Evolutionary conservation across 2,113 vertebrate genomes (phyloP).

Genomic region (Pedionomus torquatus): DNA sequence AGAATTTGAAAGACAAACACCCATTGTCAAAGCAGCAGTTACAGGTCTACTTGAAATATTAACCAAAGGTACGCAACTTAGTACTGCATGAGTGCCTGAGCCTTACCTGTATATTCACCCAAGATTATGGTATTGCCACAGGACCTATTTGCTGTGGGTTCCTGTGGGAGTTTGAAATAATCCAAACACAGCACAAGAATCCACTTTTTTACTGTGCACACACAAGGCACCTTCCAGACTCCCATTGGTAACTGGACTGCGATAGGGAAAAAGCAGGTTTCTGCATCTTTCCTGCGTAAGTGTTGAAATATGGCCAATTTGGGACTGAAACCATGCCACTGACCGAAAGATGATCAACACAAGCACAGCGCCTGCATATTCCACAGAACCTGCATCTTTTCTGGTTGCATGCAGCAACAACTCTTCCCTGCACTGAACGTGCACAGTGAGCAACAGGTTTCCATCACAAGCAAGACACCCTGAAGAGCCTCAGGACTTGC

Average conservation of each 20-base stretch:
- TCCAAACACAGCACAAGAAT: fast-evolving
- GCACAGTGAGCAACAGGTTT: too few species aligned
- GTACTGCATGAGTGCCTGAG: neutral
- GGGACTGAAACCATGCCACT: too few species aligned
- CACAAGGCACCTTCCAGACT: fast-evolving
- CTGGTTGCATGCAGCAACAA: fast-evolving
- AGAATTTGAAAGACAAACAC: neutral
- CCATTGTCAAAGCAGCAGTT: neutral
- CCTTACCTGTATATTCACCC: fast-evolving
- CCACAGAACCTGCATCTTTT: neutral
- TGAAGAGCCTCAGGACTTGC: neutral
- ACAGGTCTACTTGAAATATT: neutral
- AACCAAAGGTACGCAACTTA: neutral
- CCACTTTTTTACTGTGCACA: fast-evolving
- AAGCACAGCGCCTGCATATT: neutral
- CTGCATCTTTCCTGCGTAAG: neutral
- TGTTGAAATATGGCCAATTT: fast-evolving
- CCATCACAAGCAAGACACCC: neutral
- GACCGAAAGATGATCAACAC: fast-evolving
- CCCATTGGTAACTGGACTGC: fast-evolving
- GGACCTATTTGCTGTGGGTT: neutral
- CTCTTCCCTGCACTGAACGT: neutral
- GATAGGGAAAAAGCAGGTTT: fast-evolving
- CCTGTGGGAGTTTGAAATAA: neutral
- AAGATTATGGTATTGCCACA: too few species aligned